These are phyloP conservation scores for Hippotragus niger DNA, from an alignment of 2,113 vertebrate species.

Conservation along the genomic window DNA sequence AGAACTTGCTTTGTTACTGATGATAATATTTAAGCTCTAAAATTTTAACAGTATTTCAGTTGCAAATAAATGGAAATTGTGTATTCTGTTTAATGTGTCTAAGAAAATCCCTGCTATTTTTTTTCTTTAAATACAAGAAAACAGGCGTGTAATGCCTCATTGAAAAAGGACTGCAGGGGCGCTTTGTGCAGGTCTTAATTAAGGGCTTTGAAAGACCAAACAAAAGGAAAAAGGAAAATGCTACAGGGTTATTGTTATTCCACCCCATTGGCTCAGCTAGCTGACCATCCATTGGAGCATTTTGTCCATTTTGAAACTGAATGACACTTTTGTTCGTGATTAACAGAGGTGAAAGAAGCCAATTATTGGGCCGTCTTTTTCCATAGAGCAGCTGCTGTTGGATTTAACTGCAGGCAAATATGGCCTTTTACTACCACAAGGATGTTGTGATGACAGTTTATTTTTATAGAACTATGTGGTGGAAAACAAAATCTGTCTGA, in stretches of 20 bases:
- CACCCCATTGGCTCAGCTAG: slow-evolving; percentile 86
- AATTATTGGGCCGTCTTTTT: slow-evolving; percentile 89
- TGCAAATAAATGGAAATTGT: slow-evolving; percentile 82
- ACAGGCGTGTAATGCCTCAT: slow-evolving; percentile 87
- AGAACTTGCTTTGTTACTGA: slow-evolving; percentile 65
- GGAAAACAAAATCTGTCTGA: slow-evolving; percentile 76
- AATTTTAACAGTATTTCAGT: slow-evolving; percentile 83
- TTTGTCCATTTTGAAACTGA: slow-evolving; percentile 90
- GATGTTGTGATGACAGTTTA: slow-evolving; percentile 82
- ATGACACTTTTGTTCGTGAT: slow-evolving; percentile 97
- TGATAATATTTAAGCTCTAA: slow-evolving; percentile 80
- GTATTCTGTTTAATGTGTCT: slow-evolving; percentile 83
- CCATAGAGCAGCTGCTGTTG: slow-evolving; percentile 86
- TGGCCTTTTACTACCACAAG: slow-evolving; percentile 77
- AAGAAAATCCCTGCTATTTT: slow-evolving; percentile 82
- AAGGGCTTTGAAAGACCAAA: slow-evolving; percentile 86
- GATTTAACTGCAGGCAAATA: slow-evolving; percentile 86
- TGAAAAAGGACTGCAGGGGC: slow-evolving; percentile 80
- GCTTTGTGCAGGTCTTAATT: slow-evolving; percentile 86
- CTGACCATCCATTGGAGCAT: slow-evolving; percentile 88
- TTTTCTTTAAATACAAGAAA: slow-evolving; percentile 86
- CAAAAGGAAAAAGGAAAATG: slow-evolving; percentile 85
- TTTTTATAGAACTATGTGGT: slow-evolving; percentile 80
- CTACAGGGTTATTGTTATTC: slow-evolving; percentile 88
- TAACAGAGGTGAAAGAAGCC: slow-evolving; percentile 97